A percentile compares a stretch with the other conserved stretches of the same genome.
These are phyloP conservation scores for Leptopilina drosophilae DNA, from an alignment of 2,888 invertebrate genomes.

Conservation along the genomic window DNA sequence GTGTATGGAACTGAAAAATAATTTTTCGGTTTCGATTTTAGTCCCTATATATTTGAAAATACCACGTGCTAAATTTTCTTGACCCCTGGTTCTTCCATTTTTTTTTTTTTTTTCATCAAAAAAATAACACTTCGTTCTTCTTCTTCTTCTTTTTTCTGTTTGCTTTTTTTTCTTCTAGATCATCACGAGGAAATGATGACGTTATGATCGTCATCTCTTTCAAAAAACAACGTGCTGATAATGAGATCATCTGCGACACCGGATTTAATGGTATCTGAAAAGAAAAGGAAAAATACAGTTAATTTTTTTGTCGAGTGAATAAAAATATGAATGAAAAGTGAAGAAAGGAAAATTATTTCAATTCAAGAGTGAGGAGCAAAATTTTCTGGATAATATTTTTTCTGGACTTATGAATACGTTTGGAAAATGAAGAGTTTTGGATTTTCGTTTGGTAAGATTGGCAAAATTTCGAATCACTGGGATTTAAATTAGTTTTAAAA, in stretches of 20 bases:
- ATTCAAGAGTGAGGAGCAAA: no score
- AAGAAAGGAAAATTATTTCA: no score
- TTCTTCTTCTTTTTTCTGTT: background rate
- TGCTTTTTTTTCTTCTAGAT: background rate
- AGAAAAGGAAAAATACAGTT: background rate
- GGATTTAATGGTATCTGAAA: slow-evolving; percentile 32
- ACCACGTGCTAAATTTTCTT: slow-evolving; percentile 17
- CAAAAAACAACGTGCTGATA: slow-evolving; percentile 17
- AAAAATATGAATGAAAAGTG: no score
- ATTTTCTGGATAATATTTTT: no score
- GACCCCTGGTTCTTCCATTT: slow-evolving; percentile 4
- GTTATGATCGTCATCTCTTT: background rate
- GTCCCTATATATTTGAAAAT: slow-evolving; percentile 9
- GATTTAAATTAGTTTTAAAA: no score
- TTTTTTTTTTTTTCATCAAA: background rate
- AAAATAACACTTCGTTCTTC: slow-evolving; percentile 22
- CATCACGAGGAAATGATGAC: slow-evolving; percentile 7
- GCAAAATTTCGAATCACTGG: no score
- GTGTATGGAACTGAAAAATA: background rate
- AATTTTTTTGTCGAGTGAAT: background rate
- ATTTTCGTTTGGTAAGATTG: no score
- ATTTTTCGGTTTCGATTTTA: background rate
- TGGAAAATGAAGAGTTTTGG: no score
- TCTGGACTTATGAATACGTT: no score
- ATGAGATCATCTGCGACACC: slow-evolving; percentile 34